Evolutionary conservation across 2,113 vertebrate species (phyloP).

Genomic region (Onychostruthus taczanowskii): DNA sequence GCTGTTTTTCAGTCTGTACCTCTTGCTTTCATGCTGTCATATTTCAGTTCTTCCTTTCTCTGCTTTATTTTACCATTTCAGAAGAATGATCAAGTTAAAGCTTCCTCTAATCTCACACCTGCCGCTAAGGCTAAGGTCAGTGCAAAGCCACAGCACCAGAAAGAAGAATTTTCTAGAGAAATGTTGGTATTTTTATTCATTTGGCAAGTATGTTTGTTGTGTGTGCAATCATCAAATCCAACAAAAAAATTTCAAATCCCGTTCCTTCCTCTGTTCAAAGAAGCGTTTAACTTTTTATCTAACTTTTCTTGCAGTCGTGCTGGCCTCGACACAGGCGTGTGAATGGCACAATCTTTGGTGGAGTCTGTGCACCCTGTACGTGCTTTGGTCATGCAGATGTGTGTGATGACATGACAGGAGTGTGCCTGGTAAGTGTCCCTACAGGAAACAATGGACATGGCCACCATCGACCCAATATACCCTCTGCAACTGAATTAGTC

Average conservation of each 20-base stretch:
- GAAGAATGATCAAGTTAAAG: constrained; percentile 64
- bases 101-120: constrained; percentile 66
- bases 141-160: constrained; percentile 9
- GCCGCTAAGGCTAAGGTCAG: constrained; percentile 66
- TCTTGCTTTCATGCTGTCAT: constrained; percentile 59
- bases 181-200: not conserved
- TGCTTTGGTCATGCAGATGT: constrained; percentile 79
- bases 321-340: constrained; percentile 76
- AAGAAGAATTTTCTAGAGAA: not conserved
- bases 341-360: constrained; percentile 79
- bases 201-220: not conserved
- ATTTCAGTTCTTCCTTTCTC: constrained; percentile 68
- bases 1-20: constrained; percentile 26
- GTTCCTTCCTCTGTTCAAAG: not conserved
- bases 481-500: not conserved
- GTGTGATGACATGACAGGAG: constrained; percentile 80
- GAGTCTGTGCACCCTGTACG: constrained; percentile 77
- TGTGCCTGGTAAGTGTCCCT: constrained; percentile 78
- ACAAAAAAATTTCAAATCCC: not conserved
- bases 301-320: constrained; percentile 73
- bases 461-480: not conserved
- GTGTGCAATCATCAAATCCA: not conserved
- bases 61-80: constrained; percentile 72
- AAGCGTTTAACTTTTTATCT: not conserved
- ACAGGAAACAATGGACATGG: not conserved